Base-by-base conservation (phyloP, 2,113 vertebrate genomes). In the Thunnus maccoyii region DNA sequence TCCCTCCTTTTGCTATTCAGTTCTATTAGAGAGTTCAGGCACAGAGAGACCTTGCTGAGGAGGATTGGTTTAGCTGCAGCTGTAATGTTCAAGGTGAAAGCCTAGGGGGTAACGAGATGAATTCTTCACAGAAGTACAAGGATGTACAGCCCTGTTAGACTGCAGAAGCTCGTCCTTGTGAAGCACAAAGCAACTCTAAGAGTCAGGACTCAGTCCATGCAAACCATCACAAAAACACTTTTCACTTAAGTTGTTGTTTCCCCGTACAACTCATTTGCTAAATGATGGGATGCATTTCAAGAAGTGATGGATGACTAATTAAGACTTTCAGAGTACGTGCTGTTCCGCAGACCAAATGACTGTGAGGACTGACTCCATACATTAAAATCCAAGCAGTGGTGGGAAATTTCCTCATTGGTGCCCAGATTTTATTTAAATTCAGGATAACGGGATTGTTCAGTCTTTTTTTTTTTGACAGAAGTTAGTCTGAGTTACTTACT, bases 51-150 rank as follows among this genome's bases (percentile, higher is more conserved):
- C 57, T 65, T 79, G 64, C 73, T 65, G 60, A 12, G 47, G 75
- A 73, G 54, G 72, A 91, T 65, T 73, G 79, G 82, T 87, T 78
- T 69, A 68, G 78, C 78, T 78, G 77, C 48, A 56, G 78, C 65
- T 79, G 74, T 51, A 80, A 64, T 75, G 80, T 83, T 86, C 78
- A 90, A 87, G 84, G 78, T 84, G 78, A 89, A 85, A 73, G 81
- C 47, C 55, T 76, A 65, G 27, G 0, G 44, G 57, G 30, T 46
- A 66, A 76, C 63, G 57, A 69, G 20, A 83, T 61, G 44, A 81
- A 84, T 84, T 86, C 61, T 32, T 73, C 11, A 47, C 61, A 65
- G 2, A 61, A 50, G 22, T 27, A 61, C 57, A 54, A 79, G 41
- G 52, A 72, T 76, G 64, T 54, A 30, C 25, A 9, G 54, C 8